Percentiles rank a stretch among this genome's conserved stretches.
These are phyloP conservation scores for Elmis aenea DNA, from an alignment of 2,888 invertebrate genomes.

Conservation along the genomic window DNA sequence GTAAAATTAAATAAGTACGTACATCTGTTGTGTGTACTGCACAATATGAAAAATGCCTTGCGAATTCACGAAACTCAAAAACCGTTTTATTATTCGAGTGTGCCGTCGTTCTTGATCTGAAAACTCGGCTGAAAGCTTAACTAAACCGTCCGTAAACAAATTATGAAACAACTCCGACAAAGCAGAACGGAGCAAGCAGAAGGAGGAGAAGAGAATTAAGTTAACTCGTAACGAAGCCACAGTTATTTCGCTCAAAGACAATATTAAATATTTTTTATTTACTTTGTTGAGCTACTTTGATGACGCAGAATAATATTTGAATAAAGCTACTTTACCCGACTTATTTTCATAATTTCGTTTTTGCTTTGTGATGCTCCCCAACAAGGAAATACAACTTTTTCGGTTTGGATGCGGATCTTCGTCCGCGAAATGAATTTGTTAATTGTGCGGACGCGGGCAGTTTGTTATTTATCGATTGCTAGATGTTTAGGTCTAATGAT, in stretches of 20 bases:
- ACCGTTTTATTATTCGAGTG: no score
- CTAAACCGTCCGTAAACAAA: conserved; percentile 18
- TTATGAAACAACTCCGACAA: conserved; percentile 19
- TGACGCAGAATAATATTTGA: conserved; percentile 35
- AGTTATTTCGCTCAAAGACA: conserved; percentile 41
- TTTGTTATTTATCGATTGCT: conserved; percentile 12
- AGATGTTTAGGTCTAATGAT: conserved; percentile 12
- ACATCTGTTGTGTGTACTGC: no score
- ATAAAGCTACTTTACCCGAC: conserved; percentile 34
- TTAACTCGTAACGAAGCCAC: conserved; percentile 41
- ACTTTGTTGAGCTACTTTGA: conserved; percentile 36
- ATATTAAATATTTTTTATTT: conserved; percentile 44
- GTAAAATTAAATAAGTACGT: no score
- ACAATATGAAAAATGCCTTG: no score
- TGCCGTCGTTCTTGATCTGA: no score
- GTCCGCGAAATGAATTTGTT: no score
- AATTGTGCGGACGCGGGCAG: no score
- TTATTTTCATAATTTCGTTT: conserved; percentile 33
- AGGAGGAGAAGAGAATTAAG: conserved; percentile 36
- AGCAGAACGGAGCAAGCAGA: conserved; percentile 23
- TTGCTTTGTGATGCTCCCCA: no score
- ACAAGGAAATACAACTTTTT: conserved; percentile 12
- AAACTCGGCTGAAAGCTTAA: no score
- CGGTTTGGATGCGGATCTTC: conserved; percentile 8
- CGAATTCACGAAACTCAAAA: no score